These are phyloP conservation scores for Florisuga fusca DNA, from an alignment of 2,797 vertebrate species.

Conservation along the genomic window DNA sequence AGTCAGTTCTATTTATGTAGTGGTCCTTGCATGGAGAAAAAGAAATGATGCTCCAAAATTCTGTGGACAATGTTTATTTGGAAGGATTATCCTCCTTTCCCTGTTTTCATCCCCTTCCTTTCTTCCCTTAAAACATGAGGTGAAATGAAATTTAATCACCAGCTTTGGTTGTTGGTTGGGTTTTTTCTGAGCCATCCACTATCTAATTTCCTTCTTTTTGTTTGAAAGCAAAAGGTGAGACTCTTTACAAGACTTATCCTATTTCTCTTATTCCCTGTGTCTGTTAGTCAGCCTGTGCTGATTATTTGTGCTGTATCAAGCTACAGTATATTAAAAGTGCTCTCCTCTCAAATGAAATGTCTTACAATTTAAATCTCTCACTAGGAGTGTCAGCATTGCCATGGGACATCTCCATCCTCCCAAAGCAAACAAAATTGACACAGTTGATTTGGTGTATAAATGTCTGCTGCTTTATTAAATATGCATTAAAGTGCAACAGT, in stretches of 20 bases:
- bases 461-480: constrained; percentile 79
- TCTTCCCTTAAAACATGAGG: constrained; percentile 26
- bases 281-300: constrained; percentile 35
- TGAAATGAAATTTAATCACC: constrained; percentile 47
- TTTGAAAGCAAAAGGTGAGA: constrained; percentile 55
- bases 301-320: constrained; percentile 54
- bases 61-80: constrained; percentile 53
- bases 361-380: constrained; percentile 67
- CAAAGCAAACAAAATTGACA: constrained; percentile 77
- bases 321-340: constrained; percentile 52
- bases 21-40: background rate
- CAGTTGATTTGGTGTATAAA: constrained; percentile 77
- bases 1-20: constrained; percentile 48
- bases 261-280: constrained; percentile 22
- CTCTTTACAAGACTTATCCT: constrained; percentile 15
- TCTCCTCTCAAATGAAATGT: constrained; percentile 67
- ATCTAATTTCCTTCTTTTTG: constrained; percentile 46
- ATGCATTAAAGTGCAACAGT: constrained; percentile 78
- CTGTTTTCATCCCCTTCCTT: background rate
- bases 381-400: constrained; percentile 61
- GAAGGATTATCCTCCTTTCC: background rate
- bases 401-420: constrained; percentile 68
- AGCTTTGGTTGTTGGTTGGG: background rate
- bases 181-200: background rate
- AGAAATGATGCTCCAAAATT: constrained; percentile 33